phyloP scores from a whole-genome alignment of 2,888 invertebrate species.

The Celastrina argiolus region DNA sequence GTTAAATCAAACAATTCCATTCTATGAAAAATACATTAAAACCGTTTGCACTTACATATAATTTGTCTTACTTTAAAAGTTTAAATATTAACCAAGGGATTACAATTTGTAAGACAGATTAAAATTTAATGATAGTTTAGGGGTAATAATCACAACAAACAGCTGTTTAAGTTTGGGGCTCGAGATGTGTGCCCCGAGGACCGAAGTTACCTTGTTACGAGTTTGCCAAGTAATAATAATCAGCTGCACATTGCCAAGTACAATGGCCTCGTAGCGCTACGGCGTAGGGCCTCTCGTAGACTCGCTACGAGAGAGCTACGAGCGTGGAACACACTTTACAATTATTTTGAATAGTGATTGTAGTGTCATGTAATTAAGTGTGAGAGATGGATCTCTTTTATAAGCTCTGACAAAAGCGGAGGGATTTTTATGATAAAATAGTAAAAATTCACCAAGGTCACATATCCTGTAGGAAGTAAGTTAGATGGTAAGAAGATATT shows the following conservation, averaged over 20 bases:
- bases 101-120: not conserved
- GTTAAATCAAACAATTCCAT: too few species aligned
- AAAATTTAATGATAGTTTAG: conserved; percentile 2
- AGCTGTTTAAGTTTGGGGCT: not conserved
- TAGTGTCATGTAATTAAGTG: not conserved
- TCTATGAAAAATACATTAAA: too few species aligned
- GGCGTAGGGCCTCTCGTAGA: not conserved
- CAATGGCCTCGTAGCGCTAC: not conserved
- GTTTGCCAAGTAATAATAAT: not conserved
- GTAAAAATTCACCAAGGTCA: too few species aligned
- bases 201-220: not conserved
- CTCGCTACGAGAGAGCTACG: not conserved
- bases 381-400: not conserved
- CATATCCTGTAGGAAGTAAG: too few species aligned
- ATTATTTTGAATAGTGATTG: not conserved
- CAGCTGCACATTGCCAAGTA: not conserved
- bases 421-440: too few species aligned
- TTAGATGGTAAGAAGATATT: too few species aligned
- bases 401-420: too few species aligned
- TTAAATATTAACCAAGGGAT: not conserved
- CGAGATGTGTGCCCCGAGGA: not conserved
- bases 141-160: not conserved
- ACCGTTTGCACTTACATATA: too few species aligned
- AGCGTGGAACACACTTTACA: not conserved
- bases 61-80: not conserved